Evolutionary conservation across 2,113 vertebrate species (phyloP).

Genomic region (Zosterops lateralis): DNA sequence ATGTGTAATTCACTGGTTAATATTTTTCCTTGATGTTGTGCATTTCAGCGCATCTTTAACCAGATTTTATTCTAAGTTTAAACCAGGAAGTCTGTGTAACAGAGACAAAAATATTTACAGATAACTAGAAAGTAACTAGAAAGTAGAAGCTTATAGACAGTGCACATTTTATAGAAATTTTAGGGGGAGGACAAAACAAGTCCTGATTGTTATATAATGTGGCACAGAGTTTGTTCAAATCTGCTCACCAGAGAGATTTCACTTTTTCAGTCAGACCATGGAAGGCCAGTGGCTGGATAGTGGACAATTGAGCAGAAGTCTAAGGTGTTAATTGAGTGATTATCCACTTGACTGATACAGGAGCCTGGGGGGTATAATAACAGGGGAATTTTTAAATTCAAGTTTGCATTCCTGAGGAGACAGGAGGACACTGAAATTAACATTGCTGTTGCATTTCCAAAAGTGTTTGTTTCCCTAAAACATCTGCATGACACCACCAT

Average conservation of each 20-base stretch:
- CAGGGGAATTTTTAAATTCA: neutral
- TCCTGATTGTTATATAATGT: neutral
- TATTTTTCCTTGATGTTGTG: neutral
- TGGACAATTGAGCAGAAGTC: neutral
- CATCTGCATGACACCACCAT: neutral
- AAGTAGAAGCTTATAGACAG: neutral
- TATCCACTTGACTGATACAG: neutral
- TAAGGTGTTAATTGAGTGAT: neutral
- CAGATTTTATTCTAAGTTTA: neutral
- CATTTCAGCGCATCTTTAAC: neutral
- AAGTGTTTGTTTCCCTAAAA: neutral
- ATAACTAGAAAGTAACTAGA: neutral
- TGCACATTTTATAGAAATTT: neutral
- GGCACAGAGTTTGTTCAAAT: neutral
- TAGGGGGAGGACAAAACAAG: neutral
- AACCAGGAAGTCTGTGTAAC: neutral
- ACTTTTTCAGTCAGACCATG: neutral
- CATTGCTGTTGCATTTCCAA: neutral
- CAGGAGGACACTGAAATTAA: neutral
- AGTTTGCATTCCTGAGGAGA: neutral
- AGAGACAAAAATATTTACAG: neutral
- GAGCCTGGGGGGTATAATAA: neutral
- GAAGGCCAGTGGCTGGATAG: neutral
- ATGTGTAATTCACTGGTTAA: neutral
- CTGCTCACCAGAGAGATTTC: neutral